Percentiles rank a stretch among this genome's conserved stretches.
Conservation (phyloP, 2,888 invertebrate species). For the Thera britannica region DNA sequence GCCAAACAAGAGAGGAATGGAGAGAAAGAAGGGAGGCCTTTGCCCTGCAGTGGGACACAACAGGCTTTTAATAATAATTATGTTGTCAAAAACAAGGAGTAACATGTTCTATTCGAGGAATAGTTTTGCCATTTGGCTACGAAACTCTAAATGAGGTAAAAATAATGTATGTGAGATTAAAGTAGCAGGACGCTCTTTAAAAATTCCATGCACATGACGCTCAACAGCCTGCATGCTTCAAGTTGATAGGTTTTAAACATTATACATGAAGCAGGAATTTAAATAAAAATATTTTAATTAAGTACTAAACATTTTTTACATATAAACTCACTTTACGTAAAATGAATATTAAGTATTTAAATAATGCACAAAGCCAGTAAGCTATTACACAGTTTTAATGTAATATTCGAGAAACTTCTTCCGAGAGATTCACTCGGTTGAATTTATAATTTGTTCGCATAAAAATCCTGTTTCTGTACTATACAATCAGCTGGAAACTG, state of each 20-base stretch:
- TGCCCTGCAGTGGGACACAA: too few relatives aligned
- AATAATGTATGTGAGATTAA: too few relatives aligned
- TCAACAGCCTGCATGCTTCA: neutral
- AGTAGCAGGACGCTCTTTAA: neutral
- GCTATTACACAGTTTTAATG: constrained; percentile 19
- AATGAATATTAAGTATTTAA: constrained; percentile 7
- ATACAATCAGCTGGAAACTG: constrained; percentile 29
- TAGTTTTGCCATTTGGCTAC: too few relatives aligned
- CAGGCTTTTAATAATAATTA: too few relatives aligned
- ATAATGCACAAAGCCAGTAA: constrained; percentile 11
- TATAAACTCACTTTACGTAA: neutral
- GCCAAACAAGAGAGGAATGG: too few relatives aligned
- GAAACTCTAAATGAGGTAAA: too few relatives aligned
- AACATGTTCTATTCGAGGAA: too few relatives aligned
- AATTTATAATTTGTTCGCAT: constrained; percentile 27
- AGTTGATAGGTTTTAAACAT: too few relatives aligned
- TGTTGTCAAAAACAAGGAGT: too few relatives aligned
- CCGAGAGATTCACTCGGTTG: constrained; percentile 12
- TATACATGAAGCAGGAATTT: neutral
- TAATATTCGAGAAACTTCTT: constrained; percentile 21
- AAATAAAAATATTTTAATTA: too few relatives aligned
- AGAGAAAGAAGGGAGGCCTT: too few relatives aligned
- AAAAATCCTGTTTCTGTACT: constrained; percentile 29
- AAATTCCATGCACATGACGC: neutral
- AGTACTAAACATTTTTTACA: neutral